Evolutionary conservation across 2,113 vertebrate genomes (phyloP), one percentile per base, ranked within the genome.

Genomic region (Siphamia tubifer): DNA sequence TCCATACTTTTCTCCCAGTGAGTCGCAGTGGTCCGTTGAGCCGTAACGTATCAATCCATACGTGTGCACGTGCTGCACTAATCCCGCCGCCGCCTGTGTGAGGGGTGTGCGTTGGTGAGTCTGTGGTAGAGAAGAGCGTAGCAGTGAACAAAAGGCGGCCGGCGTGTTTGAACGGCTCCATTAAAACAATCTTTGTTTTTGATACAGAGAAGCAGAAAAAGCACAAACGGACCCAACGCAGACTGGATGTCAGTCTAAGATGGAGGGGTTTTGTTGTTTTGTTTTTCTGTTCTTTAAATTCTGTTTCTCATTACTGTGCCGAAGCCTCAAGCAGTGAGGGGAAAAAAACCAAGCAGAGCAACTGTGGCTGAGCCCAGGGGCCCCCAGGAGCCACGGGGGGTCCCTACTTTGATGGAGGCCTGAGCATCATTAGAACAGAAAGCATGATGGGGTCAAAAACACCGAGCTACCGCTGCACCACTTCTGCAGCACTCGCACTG

Each of bases 341-440:
- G 73, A 27, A 57, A 54, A 77, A 75, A 24, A 31, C 10, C 7
- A 79, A 74, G 68, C 73, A 74, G 78, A 79, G 77, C 80, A 87
- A 84, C 81, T 80, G 74, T 71, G 83, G 54, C 77, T 82, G 80
- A 86, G 87, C 87, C 87, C 68, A 73, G 84, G 84, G 88, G 80
- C 86, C 81, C 74, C 75, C 52, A 76, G 60, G 82, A 90, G 82
- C 87, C 77, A 80, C 48, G 35, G 88, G 88, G 90, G 87, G 87
- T 84, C 82, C 84, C 74, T 71, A 84, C 88, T 92, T 91, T 91
- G 87, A 90, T 90, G 87, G 82, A 89, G 82, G 88, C 74, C 86
- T 88, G 86, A 84, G 84, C 88, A 88, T 92, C 90, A 92, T 92
- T 92, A 91, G 89, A 90, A 88, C 84, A 85, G 82, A 89, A 80